Evolutionary conservation across 2,797 vertebrate species (phyloP).

Genomic region (Aythya fuligula): DNA sequence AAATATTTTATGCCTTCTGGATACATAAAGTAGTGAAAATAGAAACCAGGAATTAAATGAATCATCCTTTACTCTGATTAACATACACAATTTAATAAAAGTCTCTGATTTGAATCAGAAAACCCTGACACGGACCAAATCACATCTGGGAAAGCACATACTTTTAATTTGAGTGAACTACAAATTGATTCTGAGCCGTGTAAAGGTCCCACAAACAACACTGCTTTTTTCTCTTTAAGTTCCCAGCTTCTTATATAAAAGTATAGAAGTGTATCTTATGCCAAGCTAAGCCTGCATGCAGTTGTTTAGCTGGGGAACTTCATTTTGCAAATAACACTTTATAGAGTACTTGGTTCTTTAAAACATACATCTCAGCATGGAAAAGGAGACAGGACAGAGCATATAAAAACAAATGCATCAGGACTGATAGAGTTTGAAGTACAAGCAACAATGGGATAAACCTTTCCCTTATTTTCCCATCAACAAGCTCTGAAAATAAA

Average conservation of each 20-base stretch:
- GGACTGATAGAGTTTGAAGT: not conserved
- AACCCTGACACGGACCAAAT: accelerated
- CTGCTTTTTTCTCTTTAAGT: not conserved
- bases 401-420: not conserved
- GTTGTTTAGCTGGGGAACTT: not conserved
- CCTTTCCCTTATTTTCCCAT: not conserved
- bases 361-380: not conserved
- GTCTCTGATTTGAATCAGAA: not conserved
- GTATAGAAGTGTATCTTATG: not conserved
- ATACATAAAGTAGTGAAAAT: not conserved
- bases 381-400: not conserved
- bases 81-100: not conserved
- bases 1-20: not conserved
- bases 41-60: not conserved
- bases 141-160: not conserved
- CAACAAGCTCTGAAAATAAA: not conserved
- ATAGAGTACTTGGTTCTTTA: not conserved
- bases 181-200: not conserved
- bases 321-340: not conserved
- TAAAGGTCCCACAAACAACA: not conserved
- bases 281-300: not conserved
- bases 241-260: not conserved
- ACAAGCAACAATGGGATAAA: not conserved
- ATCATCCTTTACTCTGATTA: not conserved
- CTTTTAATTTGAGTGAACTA: not conserved